Evolutionary conservation across 2,113 vertebrate species (phyloP), one percentile per base, ranked within the genome.

Genomic region (Aldabrachelys gigantea): DNA sequence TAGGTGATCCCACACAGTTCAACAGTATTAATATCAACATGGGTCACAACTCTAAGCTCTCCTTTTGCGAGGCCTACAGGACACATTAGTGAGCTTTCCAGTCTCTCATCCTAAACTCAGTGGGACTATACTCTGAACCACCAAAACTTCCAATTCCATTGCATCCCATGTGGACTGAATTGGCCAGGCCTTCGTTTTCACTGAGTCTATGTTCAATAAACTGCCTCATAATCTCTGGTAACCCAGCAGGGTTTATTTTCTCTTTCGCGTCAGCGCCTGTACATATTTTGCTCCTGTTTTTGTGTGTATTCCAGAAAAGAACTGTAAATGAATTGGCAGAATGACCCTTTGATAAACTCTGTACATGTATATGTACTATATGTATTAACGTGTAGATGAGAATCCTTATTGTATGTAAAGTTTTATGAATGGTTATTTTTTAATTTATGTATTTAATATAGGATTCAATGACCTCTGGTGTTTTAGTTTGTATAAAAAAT

Each of bases 381-480:
- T 97, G 96, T 96, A 98, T 97, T 97, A 97, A 97, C 1, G 84
- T 97, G 98, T 98, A 98, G 96, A 96, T 96, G 97, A 98, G 98
- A 96, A 96, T 98, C 98, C 96, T 97, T 98, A 98, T 57, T 98
- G 97, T 98, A 98, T 98, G 98, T 98, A 98, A 98, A 98, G 97
- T 98, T 98, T 98, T 98, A 98, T 98, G 98, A 97, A 98, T 97
- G 96, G 98, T 98, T 98, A 98, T 98, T 98, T 98, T 98, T 98
- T 98, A 98, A 98, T 98, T 98, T 98, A 97, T 98, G 98, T 98
- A 98, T 98, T 98, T 98, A 98, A 98, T 98, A 98, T 98, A 98
- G 98, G 97, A 98, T 98, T 98, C 98, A 90, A 98, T 97, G 96
- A 98, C 95, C 98, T 98, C 97, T 98, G 96, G 98, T 98, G 98